Evolutionary conservation across 2,888 invertebrate genomes (phyloP), one percentile per base, ranked within the genome.

Genomic region (Petrolisthes manimaculis): DNA sequence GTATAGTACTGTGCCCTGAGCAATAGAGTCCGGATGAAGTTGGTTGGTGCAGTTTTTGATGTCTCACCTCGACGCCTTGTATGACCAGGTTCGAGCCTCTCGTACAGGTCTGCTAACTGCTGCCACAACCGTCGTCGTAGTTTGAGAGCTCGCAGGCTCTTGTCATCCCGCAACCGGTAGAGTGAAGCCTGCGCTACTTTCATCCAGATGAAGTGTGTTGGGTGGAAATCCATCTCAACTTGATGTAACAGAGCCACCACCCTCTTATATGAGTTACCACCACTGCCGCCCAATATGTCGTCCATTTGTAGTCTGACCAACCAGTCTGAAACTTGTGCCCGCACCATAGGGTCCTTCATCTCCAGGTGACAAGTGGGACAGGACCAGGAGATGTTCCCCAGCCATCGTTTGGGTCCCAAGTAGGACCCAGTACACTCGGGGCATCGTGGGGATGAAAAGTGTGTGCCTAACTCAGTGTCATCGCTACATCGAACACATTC

Each of bases 51-150:
- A 24, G 69, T 5, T 14, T 6, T 21, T 1, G 54, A 8, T 69
- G 53, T 12, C 88, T 89, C 82, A 91, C 91, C 91, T 91, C 89
- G 77, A 54, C 89, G 78, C 77, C 85, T 80, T 9, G 88, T 91
- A 1, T 84, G 61, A 6, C 91, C 91, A 18, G 91, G 91, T 56
- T 91, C 91, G 14, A 91, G 37, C 53, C 67, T 83, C 86, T 74
- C 83, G 54, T 81, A 89, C 18, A 91, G 53, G 8, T 51, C 84
- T 51, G 86, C 6, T 21, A 88, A 84, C 24, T 54, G 86, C 81
- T 82, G 75, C 91, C 89, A 91, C 12, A 89, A 86, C 71, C 83
- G 69, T 56, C 54, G 80, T 9, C 84, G 56, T 24, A 89, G 82
- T 53, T 86, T 83, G 37, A 91, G 77, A 0, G 67, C 82, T n/a